A percentile compares a stretch with the other conserved stretches of the same genome.
Evolutionary conservation across 2,888 invertebrate species (phyloP).

Genomic region (Troides helena): DNA sequence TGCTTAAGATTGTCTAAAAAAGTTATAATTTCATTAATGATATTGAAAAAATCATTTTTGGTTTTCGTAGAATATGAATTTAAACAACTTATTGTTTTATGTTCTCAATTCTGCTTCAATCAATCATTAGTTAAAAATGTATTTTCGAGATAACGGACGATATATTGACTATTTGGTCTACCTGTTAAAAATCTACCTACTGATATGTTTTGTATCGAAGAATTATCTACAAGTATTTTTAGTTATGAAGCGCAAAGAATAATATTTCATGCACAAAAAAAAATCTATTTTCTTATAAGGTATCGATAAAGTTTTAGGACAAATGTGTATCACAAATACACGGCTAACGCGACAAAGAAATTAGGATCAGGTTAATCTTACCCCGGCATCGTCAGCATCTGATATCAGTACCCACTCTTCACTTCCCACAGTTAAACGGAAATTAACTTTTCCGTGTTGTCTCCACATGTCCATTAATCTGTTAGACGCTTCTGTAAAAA

Average conservation of each 20-base stretch:
- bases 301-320: too few species aligned
- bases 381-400: conserved; percentile 44
- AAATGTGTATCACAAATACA: background rate
- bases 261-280: too few species aligned
- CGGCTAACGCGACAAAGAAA: background rate
- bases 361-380: conserved; percentile 32
- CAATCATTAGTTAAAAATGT: too few species aligned
- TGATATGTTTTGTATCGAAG: too few species aligned
- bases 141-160: too few species aligned
- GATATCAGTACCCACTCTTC: conserved; percentile 45
- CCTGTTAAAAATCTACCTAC: too few species aligned
- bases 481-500: conserved; percentile 37
- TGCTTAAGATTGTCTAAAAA: conserved; percentile 40
- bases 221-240: too few species aligned
- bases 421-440: conserved; percentile 42
- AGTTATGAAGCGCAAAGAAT: too few species aligned
- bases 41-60: background rate
- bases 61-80: background rate
- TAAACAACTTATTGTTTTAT: too few species aligned
- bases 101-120: too few species aligned
- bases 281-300: too few species aligned
- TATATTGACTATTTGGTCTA: too few species aligned
- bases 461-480: conserved; percentile 42
- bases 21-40: background rate
- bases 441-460: conserved; percentile 42